Conservation (phyloP, 2,113 vertebrate genomes). For the Tachuris rubrigastra region DNA sequence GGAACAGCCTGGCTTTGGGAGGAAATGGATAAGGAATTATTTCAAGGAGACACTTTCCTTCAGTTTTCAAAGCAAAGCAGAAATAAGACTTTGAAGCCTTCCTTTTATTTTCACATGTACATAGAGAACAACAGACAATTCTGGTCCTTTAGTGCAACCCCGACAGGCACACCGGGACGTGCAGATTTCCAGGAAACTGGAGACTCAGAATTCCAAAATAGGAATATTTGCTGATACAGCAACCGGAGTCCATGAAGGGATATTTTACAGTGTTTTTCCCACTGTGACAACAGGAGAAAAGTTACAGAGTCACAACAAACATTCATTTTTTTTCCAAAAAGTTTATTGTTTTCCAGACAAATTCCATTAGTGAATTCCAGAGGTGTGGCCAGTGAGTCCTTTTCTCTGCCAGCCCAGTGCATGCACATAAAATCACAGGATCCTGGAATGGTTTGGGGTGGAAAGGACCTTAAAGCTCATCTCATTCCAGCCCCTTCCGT, state of each 20-base stretch:
- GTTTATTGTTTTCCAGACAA: neutral
- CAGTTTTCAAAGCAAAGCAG: neutral
- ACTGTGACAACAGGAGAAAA: neutral
- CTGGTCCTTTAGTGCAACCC: too few relatives aligned
- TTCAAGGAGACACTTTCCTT: neutral
- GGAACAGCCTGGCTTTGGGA: neutral
- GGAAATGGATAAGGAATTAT: neutral
- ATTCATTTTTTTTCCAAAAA: accelerated
- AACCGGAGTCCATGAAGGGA: neutral
- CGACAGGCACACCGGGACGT: accelerated
- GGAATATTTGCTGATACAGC: neutral
- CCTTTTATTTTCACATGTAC: neutral
- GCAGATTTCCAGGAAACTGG: constrained; percentile 8
- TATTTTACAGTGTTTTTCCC: neutral
- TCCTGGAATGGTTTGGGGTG: neutral
- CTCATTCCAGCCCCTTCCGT: too few relatives aligned
- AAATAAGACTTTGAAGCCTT: neutral
- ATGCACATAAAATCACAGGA: neutral
- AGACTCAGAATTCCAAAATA: neutral
- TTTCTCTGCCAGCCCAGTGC: neutral
- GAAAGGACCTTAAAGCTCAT: neutral
- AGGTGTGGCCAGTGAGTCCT: neutral
- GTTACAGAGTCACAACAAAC: neutral
- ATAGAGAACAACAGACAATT: too few relatives aligned
- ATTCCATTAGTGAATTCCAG: neutral